These are phyloP conservation scores for Keiferia lycopersicella DNA, from an alignment of 2,888 invertebrate species.

Conservation along the genomic window DNA sequence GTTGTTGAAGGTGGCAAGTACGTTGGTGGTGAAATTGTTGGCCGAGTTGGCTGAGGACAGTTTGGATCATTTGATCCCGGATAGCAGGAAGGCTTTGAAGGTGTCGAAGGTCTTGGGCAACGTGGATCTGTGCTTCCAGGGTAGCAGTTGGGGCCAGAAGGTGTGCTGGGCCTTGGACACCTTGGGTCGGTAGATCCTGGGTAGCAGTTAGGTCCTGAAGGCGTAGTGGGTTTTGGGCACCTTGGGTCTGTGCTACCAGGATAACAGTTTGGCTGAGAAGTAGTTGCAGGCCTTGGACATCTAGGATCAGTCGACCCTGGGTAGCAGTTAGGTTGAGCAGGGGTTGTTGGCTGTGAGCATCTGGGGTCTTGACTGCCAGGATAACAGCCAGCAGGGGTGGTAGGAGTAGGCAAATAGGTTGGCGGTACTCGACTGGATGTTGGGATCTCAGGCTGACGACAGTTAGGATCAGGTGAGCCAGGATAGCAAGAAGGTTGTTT, in stretches of 20 bases:
- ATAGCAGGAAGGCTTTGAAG: slow-evolving; percentile 38
- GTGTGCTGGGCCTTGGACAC: slow-evolving; percentile 28
- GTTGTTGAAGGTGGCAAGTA: slow-evolving; percentile 43
- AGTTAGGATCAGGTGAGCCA: slow-evolving; percentile 52
- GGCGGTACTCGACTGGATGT: slow-evolving; percentile 38
- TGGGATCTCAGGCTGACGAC: slow-evolving; percentile 42
- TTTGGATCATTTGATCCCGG: slow-evolving; percentile 40
- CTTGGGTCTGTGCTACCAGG: slow-evolving; percentile 27
- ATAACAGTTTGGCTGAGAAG: slow-evolving; percentile 32
- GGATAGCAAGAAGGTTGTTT: slow-evolving; percentile 33
- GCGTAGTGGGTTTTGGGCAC: slow-evolving; percentile 44
- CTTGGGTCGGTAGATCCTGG: slow-evolving; percentile 48
- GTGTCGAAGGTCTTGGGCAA: slow-evolving; percentile 37
- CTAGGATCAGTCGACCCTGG: slow-evolving; percentile 37
- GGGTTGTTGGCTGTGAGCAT: slow-evolving; percentile 37
- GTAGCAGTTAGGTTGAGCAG: slow-evolving; percentile 34
- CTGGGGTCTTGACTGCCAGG: slow-evolving; percentile 37
- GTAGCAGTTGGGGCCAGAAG: slow-evolving; percentile 31
- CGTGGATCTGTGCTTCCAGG: slow-evolving; percentile 36
- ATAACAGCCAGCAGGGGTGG: slow-evolving; percentile 35
- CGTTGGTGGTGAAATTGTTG: slow-evolving; percentile 38
- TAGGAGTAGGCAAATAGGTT: slow-evolving; percentile 38
- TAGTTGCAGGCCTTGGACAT: slow-evolving; percentile 36
- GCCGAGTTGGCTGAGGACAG: slow-evolving; percentile 46
- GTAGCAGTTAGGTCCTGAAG: slow-evolving; percentile 39